Evolutionary conservation across 1,140 invertebrate species (phyloP).

Genomic region (Bombus difficillimus): DNA sequence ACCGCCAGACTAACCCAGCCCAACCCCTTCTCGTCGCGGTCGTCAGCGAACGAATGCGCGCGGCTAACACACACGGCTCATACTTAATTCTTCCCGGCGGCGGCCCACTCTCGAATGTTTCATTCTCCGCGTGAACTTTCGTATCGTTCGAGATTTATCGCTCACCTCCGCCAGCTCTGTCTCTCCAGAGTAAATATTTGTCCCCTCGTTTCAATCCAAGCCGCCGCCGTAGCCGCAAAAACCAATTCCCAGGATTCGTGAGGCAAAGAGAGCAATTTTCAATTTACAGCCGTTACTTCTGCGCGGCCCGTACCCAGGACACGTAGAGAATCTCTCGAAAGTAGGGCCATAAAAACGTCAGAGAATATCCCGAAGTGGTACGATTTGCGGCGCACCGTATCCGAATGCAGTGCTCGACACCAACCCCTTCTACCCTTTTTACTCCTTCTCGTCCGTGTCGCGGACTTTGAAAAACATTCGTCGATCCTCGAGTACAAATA

Average conservation of each 20-base stretch:
- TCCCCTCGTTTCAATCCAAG: slow-evolving; percentile 42
- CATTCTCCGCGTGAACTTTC: slow-evolving; percentile 40
- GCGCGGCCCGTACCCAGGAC: slow-evolving; percentile 38
- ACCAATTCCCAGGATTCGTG: slow-evolving; percentile 32
- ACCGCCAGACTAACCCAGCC: slow-evolving; percentile 56
- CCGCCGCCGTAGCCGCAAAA: not conserved
- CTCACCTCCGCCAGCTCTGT: not conserved
- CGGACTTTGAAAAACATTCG: slow-evolving; percentile 56
- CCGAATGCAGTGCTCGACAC: slow-evolving; percentile 42
- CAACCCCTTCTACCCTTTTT: not conserved
- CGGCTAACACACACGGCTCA: not conserved
- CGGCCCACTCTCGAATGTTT: slow-evolving; percentile 1
- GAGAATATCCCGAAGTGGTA: slow-evolving; percentile 54
- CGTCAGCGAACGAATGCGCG: slow-evolving; percentile 5
- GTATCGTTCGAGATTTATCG: slow-evolving; percentile 46
- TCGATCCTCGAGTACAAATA: slow-evolving; percentile 35
- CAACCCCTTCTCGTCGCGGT: slow-evolving; percentile 22
- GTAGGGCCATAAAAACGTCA: slow-evolving; percentile 65
- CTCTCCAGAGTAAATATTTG: slow-evolving; percentile 43
- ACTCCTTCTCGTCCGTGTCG: not conserved
- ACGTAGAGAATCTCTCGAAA: slow-evolving; percentile 47
- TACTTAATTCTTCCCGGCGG: slow-evolving; percentile 27
- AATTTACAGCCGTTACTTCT: slow-evolving; percentile 58
- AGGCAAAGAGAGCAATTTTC: slow-evolving; percentile 51
- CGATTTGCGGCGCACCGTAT: slow-evolving; percentile 62